These are phyloP conservation scores for Penaeus monodon DNA, from an alignment of 2,888 invertebrate genomes.

Conservation along the genomic window DNA sequence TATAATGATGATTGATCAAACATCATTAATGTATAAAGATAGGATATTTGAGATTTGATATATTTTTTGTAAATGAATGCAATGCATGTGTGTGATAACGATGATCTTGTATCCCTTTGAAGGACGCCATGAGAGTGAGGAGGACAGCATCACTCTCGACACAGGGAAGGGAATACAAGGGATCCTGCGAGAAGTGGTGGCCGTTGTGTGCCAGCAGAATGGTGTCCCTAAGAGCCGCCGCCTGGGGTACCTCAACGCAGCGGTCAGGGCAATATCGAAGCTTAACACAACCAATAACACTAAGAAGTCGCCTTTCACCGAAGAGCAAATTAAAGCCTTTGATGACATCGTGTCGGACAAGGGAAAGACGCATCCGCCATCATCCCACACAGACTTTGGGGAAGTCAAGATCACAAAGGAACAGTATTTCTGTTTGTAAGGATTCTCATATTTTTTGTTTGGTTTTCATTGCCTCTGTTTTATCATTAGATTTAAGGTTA, in stretches of 20 bases:
- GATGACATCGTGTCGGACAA: slow-evolving; percentile 8
- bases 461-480: neutral
- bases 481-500: too few relatives aligned
- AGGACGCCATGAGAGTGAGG: slow-evolving; percentile 56
- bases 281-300: slow-evolving; percentile 24
- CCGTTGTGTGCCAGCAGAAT: slow-evolving; percentile 32
- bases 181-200: slow-evolving; percentile 38
- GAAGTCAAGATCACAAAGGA: slow-evolving; percentile 42
- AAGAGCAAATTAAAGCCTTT: slow-evolving; percentile 22
- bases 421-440: slow-evolving; percentile 59
- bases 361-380: neutral
- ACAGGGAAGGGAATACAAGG: slow-evolving; percentile 35
- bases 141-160: slow-evolving; percentile 44
- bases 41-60: too few relatives aligned
- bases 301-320: slow-evolving; percentile 33
- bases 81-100: neutral
- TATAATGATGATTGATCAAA: too few relatives aligned
- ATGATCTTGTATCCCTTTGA: neutral
- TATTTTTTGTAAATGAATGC: neutral
- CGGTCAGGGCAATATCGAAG: slow-evolving; percentile 50
- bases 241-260: slow-evolving; percentile 59
- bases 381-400: slow-evolving; percentile 44
- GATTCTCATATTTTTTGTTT: neutral
- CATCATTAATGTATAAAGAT: too few relatives aligned
- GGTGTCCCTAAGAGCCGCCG: slow-evolving; percentile 48